Percentiles rank a stretch among this genome's conserved stretches.
phyloP scores from a whole-genome alignment of 2,797 vertebrate genomes.

The Falco berigora region DNA sequence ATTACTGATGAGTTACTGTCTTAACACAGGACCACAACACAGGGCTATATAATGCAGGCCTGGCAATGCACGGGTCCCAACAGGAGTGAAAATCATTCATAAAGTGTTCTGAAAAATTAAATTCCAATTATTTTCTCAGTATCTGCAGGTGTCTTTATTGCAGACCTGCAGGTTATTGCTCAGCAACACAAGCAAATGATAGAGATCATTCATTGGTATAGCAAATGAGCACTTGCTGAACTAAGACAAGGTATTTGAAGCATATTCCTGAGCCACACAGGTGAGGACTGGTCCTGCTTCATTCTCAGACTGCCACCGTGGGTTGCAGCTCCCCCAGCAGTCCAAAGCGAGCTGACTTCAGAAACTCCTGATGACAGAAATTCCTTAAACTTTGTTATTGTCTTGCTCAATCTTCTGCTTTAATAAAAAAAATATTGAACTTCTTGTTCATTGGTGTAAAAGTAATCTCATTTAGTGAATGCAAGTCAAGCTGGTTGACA shows the following conservation, averaged over 20 bases:
- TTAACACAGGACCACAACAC: not conserved
- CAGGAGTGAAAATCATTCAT: not conserved
- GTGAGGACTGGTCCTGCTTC: not conserved
- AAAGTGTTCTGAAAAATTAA: not conserved
- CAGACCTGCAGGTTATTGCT: not conserved
- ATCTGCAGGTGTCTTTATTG: not conserved
- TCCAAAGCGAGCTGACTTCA: not conserved
- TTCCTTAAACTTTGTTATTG: not conserved
- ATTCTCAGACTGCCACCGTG: not conserved
- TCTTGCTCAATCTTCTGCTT: not conserved
- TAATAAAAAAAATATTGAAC: not conserved
- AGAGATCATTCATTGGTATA: not conserved
- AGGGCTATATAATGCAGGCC: not conserved
- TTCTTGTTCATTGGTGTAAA: not conserved
- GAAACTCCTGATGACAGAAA: not conserved
- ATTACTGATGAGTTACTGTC: not conserved
- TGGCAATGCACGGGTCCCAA: not conserved
- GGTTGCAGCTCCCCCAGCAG: not conserved
- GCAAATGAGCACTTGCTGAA: not conserved
- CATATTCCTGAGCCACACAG: not conserved
- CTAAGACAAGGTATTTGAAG: not conserved
- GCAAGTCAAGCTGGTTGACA: not conserved
- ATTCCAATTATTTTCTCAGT: not conserved
- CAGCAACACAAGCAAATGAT: not conserved
- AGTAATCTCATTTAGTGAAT: not conserved